Conservation (phyloP, 2,888 invertebrate species). For the Bimastos eiseni region DNA sequence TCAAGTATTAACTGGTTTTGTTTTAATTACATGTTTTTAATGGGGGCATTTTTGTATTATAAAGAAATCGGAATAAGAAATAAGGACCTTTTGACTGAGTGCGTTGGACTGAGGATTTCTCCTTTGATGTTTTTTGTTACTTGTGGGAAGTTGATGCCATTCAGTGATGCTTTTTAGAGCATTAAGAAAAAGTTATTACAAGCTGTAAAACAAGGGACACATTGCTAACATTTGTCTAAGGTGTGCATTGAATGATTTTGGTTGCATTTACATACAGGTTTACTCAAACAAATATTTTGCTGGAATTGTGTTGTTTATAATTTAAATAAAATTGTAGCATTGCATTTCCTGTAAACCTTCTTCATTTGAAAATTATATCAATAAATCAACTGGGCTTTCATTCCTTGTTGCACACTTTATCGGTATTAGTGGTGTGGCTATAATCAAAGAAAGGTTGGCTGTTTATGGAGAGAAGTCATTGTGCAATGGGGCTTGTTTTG, state of each 20-base stretch:
- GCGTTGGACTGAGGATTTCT: conserved; percentile 2
- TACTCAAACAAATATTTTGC: not conserved
- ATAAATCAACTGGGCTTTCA: too few relatives aligned
- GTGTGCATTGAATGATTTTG: not conserved
- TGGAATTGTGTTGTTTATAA: not conserved
- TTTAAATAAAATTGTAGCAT: not conserved
- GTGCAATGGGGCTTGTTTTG: not conserved
- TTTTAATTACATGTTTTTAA: not conserved
- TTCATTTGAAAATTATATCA: too few relatives aligned
- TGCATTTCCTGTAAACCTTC: too few relatives aligned
- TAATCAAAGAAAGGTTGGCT: not conserved
- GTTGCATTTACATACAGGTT: not conserved
- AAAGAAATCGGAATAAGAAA: not conserved
- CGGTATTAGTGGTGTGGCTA: too few relatives aligned
- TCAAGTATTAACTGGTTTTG: not conserved
- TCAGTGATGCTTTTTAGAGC: too few relatives aligned
- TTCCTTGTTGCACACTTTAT: too few relatives aligned
- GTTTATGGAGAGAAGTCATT: not conserved
- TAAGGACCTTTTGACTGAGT: not conserved
- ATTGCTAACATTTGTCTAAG: not conserved
- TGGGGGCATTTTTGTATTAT: not conserved
- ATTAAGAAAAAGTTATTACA: too few relatives aligned
- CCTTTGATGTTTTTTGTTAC: not conserved
- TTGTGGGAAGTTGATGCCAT: too few relatives aligned
- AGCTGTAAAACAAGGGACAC: not conserved